Conservation (phyloP, 2,113 vertebrate species). For the Caranx ignobilis region DNA sequence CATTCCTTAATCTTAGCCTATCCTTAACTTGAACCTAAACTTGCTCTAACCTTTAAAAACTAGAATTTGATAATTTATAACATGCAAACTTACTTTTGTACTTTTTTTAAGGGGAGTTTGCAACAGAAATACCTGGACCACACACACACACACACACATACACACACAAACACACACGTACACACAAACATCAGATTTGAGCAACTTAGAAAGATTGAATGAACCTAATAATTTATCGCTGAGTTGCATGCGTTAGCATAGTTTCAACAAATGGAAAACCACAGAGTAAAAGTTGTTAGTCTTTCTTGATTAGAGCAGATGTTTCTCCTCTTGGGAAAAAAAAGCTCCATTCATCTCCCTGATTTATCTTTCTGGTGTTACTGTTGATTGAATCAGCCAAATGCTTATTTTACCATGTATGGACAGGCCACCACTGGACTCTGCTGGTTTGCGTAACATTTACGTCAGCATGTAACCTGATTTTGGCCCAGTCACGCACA, state of each 20-base stretch:
- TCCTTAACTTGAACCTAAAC: too few relatives aligned
- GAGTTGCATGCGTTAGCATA: slow-evolving; percentile 47
- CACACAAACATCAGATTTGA: slow-evolving; percentile 26
- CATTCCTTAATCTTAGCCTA: too few relatives aligned
- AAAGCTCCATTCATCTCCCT: slow-evolving; percentile 57
- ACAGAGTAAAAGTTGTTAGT: slow-evolving; percentile 52
- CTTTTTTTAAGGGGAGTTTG: too few relatives aligned
- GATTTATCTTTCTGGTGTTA: slow-evolving; percentile 57
- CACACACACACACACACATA: too few relatives aligned
- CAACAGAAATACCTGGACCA: too few relatives aligned
- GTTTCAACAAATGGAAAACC: slow-evolving; percentile 51
- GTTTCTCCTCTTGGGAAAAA: slow-evolving; percentile 62
- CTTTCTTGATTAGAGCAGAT: slow-evolving; percentile 75
- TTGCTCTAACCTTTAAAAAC: too few relatives aligned
- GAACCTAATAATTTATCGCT: slow-evolving; percentile 40
- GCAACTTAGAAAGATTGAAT: slow-evolving; percentile 22
- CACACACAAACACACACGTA: not conserved
- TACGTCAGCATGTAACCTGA: slow-evolving; percentile 53
- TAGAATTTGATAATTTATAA: too few relatives aligned
- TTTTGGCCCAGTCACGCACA: slow-evolving; percentile 52
- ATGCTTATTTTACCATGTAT: slow-evolving; percentile 53
- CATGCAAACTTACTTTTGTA: too few relatives aligned
- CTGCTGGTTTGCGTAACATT: slow-evolving; percentile 49
- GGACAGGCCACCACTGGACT: slow-evolving; percentile 48
- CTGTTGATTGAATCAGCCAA: slow-evolving; percentile 66